These are phyloP conservation scores for Cactoblastis cactorum DNA, from an alignment of 2,888 invertebrate species.

Conservation along the genomic window DNA sequence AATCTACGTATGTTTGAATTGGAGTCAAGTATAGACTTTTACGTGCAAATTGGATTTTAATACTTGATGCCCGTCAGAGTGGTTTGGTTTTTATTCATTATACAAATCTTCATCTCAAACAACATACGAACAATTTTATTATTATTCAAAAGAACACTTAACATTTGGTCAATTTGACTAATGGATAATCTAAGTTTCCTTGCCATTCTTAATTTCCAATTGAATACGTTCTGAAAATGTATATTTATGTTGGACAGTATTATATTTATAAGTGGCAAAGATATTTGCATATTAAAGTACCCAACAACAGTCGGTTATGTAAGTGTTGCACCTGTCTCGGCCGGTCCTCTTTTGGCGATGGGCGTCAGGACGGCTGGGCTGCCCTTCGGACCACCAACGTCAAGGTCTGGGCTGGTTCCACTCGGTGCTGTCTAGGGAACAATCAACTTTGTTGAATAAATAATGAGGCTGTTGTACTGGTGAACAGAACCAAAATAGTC, in stretches of 20 bases:
- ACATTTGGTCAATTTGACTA: no score
- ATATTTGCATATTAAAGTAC: not conserved
- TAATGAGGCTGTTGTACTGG: not conserved
- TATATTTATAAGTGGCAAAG: not conserved
- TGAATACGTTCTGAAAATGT: no score
- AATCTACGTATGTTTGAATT: no score
- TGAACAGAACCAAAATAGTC: not conserved
- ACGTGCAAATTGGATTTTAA: no score
- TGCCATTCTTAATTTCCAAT: no score
- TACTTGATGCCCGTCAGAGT: no score
- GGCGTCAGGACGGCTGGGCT: not conserved
- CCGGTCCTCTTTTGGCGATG: not conserved
- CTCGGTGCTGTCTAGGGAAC: not conserved
- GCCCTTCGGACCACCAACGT: not conserved
- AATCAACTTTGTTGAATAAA: not conserved
- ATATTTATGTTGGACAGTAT: not conserved
- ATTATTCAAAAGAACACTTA: no score
- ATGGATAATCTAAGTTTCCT: no score
- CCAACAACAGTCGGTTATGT: not conserved
- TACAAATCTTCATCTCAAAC: no score
- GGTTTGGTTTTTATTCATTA: no score
- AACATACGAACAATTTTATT: no score
- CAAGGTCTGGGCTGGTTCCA: not conserved
- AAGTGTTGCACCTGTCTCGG: slow-evolving; percentile 1
- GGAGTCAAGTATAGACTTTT: no score